Evolutionary conservation across 2,113 vertebrate genomes (phyloP).

Genomic region (Neomonachus schauinslandi): DNA sequence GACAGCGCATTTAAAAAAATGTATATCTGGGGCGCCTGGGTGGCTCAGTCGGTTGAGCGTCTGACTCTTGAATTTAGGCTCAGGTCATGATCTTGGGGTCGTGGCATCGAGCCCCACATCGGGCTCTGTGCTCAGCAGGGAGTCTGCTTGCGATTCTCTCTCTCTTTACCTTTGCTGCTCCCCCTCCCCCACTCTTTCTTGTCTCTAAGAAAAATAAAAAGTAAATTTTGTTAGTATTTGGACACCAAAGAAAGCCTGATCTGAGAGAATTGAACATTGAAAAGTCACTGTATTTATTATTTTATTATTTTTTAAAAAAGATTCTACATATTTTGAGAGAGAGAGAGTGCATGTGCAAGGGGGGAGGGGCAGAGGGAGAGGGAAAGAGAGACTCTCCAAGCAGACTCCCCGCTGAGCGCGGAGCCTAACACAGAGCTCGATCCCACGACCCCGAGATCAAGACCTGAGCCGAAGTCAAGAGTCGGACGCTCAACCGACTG

Average conservation of each 20-base stretch:
- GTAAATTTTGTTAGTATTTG: background rate
- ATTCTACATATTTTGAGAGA: background rate
- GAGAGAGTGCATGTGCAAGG: no score
- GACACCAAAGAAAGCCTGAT: background rate
- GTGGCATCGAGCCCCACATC: no score
- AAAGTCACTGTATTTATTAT: background rate
- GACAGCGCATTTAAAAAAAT: background rate
- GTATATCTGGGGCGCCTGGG: background rate
- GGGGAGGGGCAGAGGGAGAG: background rate
- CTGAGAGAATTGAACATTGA: background rate
- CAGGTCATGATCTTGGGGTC: background rate
- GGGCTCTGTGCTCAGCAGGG: background rate
- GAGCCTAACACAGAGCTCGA: background rate
- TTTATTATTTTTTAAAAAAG: background rate
- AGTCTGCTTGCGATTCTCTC: background rate
- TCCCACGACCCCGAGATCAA: background rate
- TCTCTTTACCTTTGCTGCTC: background rate
- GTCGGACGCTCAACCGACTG: background rate
- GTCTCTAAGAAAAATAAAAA: background rate
- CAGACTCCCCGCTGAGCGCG: rapidly evolving
- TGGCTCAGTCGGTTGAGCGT: background rate
- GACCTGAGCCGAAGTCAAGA: background rate
- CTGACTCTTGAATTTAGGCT: background rate
- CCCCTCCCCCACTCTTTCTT: background rate
- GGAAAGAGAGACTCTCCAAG: background rate